phyloP scores from a whole-genome alignment of 2,113 vertebrate genomes.

The Recurvirostra avosetta region DNA sequence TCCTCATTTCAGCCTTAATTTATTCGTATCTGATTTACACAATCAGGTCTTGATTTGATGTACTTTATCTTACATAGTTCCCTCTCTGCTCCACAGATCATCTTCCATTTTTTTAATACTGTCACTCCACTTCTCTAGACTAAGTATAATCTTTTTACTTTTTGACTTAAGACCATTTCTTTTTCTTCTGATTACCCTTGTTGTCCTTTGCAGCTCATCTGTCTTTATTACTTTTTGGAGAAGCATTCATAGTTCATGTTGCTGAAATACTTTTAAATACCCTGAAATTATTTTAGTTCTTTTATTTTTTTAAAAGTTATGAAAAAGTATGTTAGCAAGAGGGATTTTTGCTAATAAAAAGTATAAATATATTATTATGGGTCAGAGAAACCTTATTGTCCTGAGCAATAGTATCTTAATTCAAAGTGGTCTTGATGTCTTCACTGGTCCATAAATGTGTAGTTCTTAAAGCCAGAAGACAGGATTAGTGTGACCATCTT shows the following conservation, averaged over 20 bases:
- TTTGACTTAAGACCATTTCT: not conserved
- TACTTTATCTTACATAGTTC: not conserved
- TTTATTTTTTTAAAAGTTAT: not conserved
- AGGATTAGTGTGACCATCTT: not conserved
- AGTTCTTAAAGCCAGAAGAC: not conserved
- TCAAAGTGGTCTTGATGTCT: not conserved
- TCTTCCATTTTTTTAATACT: not conserved
- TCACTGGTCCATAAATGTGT: not conserved
- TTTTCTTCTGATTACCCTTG: not conserved
- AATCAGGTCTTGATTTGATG: not conserved
- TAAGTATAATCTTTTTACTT: not conserved
- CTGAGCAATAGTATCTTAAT: not conserved
- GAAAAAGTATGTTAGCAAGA: not conserved
- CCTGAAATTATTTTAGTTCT: not conserved
- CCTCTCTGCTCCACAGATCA: not conserved
- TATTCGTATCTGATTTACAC: not conserved
- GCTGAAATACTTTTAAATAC: not conserved
- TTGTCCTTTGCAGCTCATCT: not conserved
- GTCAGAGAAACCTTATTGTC: not conserved
- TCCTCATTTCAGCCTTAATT: not conserved
- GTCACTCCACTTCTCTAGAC: not conserved
- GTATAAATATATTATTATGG: not conserved
- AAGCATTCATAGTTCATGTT: not conserved
- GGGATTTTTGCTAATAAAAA: not conserved
- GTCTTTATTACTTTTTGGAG: not conserved